phyloP scores from a whole-genome alignment of 2,797 vertebrate species.

The Sebastes variabilis region DNA sequence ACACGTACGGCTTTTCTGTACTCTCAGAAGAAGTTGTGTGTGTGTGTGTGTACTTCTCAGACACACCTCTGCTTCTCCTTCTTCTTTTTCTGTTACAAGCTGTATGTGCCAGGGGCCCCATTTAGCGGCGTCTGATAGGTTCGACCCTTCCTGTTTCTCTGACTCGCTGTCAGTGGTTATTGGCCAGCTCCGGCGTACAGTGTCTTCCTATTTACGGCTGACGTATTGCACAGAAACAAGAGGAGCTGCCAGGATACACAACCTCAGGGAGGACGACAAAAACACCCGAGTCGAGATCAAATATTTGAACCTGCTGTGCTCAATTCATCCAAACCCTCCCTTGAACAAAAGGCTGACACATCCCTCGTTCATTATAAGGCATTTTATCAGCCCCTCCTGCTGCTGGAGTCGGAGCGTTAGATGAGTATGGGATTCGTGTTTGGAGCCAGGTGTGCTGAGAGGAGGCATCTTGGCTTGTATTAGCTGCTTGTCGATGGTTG shows the following conservation, averaged over 20 bases:
- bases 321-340: constrained; percentile 22
- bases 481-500: constrained; percentile 32
- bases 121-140: constrained; percentile 49
- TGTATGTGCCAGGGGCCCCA: constrained; percentile 36
- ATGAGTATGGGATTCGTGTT: constrained; percentile 29
- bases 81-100: constrained; percentile 21
- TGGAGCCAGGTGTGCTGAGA: constrained; percentile 28
- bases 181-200: constrained; percentile 14
- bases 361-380: constrained; percentile 21
- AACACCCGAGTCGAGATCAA: constrained; percentile 21
- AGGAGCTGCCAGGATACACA: constrained; percentile 35
- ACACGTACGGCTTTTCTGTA: not conserved
- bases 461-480: constrained; percentile 34
- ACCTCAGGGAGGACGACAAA: constrained; percentile 5
- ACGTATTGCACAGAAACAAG: constrained; percentile 19
- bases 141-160: constrained; percentile 28
- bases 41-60: not conserved
- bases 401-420: not conserved
- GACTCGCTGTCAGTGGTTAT: constrained; percentile 42
- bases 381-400: not conserved
- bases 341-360: constrained; percentile 36
- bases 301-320: constrained; percentile 41
- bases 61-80: not conserved
- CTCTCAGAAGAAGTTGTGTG: not conserved
- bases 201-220: constrained; percentile 6